Percentiles rank a stretch among this genome's conserved stretches.
phyloP scores from a whole-genome alignment of 2,113 vertebrate species.

The Cottus gobio region DNA sequence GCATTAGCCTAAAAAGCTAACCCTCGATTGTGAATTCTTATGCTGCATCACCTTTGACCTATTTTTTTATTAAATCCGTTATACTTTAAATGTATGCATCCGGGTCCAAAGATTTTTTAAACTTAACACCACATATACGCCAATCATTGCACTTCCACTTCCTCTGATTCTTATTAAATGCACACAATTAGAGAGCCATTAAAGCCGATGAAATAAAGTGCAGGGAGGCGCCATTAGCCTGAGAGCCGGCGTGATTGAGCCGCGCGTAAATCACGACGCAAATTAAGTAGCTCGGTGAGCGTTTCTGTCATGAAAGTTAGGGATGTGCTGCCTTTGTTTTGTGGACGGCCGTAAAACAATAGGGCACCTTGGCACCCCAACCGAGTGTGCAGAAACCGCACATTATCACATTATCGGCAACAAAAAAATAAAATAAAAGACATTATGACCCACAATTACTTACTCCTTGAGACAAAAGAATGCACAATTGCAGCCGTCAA shows the following conservation, averaged over 20 bases:
- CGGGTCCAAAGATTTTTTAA: no score
- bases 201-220: conserved; percentile 77
- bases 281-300: conserved; percentile 42
- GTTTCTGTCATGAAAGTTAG: conserved; percentile 42
- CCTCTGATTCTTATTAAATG: conserved; percentile 72
- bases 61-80: no score
- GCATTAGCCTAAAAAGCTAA: no score
- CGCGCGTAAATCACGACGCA: conserved; percentile 59
- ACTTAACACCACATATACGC: no score
- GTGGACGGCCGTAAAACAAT: conserved; percentile 56
- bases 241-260: conserved; percentile 69
- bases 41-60: no score
- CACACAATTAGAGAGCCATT: conserved; percentile 76
- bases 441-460: conserved; percentile 28
- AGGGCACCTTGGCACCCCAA: conserved; percentile 47
- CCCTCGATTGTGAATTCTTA: no score
- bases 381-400: conserved; percentile 15
- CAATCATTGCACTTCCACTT: conserved; percentile 32
- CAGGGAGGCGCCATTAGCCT: conserved; percentile 71
- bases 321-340: conserved; percentile 58
- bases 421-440: conserved; percentile 14
- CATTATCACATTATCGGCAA: conserved; percentile 35
- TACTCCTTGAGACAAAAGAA: conserved; percentile 14
- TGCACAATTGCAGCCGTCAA: conserved; percentile 32
- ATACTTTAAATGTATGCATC: no score